Evolutionary conservation across 2,797 vertebrate genomes (phyloP), one percentile per base, ranked within the genome.

Genomic region (Smutsia gigantea): DNA sequence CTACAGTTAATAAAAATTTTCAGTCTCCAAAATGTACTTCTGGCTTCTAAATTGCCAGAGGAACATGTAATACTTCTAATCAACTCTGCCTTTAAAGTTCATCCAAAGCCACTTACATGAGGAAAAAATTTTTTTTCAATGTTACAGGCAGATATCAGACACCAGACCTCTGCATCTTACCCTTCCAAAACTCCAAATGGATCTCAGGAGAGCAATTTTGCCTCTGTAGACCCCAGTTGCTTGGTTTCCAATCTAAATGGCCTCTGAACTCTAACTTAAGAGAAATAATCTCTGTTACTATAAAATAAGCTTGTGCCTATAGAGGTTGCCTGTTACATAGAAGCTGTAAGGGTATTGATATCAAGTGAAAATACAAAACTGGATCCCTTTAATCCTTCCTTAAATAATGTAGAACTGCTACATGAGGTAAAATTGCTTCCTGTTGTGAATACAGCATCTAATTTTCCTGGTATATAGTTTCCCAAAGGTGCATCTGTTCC

Each of bases 291-390:
- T 69, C 55, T 53, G 74, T 79, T 78, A 90, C 42, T 91, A 25
- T 2, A 75, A 23, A 85, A 31, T 63, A 93, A 51, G 12, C 29
- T 23, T 63, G 46, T 57, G 2, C 18, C n/a, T 42, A 11, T 17
- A 79, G 49, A 84, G 14, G 25, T 42, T 77, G 83, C 46, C 15
- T 82, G 12, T 71, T 13, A 37, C 34, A 37, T 4, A 78, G 19
- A 90, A 90, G 12, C 23, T 53, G 46, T 0, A 90, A 49, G n/a
- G 82, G 66, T 72, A 31, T 46, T 87, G n/a, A n/a, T n/a, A 31
- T 53, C 72, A 87, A 77, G 57, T 83, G 34, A 74, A 91, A 91
- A 90, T 55, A 93, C 2, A 72, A 7, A 88, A 91, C 2, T 87
- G 34, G 9, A 90, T 77, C 7, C 34, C 25, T 83, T 93, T 83